Conservation (phyloP, 2,113 vertebrate species). For the Bungarus multicinctus region DNA sequence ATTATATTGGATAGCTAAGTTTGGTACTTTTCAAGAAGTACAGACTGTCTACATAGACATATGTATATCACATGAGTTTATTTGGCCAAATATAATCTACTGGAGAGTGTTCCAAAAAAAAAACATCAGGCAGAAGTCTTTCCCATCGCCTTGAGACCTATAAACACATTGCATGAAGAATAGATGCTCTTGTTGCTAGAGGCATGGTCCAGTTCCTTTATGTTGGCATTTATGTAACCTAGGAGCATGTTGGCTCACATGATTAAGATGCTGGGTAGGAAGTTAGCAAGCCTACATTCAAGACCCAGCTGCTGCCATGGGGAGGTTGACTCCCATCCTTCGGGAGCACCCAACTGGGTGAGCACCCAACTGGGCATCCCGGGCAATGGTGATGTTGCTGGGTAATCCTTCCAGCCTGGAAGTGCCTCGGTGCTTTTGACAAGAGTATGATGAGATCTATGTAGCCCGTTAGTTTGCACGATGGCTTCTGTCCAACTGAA, state of each 20-base stretch:
- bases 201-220: not conserved
- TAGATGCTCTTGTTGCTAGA: not conserved
- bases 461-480: not conserved
- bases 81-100: not conserved
- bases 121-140: not conserved
- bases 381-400: not conserved
- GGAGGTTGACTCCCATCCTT: not conserved
- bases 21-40: not conserved
- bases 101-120: not conserved
- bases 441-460: not conserved
- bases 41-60: not conserved
- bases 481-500: not conserved
- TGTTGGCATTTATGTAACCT: not conserved
- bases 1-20: not conserved
- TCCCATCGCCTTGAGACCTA: not conserved
- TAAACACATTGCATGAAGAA: not conserved
- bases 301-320: not conserved
- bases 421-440: too few species aligned
- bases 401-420: too few species aligned
- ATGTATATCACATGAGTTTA: not conserved
- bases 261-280: not conserved
- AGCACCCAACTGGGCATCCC: not conserved
- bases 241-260: not conserved
- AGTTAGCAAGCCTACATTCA: not conserved
- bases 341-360: not conserved